phyloP scores from a whole-genome alignment of 2,113 vertebrate species.

The Corythornis vintsioides region DNA sequence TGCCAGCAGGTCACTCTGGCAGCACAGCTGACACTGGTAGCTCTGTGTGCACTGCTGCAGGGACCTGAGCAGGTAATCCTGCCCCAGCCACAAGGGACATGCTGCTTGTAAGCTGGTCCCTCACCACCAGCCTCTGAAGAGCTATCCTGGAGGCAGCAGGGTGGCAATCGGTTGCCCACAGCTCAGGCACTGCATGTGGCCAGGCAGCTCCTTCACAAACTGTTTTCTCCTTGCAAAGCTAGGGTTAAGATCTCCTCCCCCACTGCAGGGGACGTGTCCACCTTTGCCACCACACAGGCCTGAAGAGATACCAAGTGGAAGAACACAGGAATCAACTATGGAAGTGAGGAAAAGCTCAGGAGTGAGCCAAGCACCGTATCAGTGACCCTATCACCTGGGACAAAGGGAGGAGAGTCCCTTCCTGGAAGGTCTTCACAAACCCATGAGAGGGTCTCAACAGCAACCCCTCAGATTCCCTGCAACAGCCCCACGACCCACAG shows the following conservation, averaged over 20 bases:
- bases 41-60: not conserved
- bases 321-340: not conserved
- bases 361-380: not conserved
- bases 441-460: not conserved
- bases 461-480: not conserved
- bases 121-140: not conserved
- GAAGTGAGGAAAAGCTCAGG: not conserved
- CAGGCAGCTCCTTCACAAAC: not conserved
- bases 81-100: accelerated
- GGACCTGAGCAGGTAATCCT: not conserved
- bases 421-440: not conserved
- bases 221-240: not conserved
- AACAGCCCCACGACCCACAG: not conserved
- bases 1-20: not conserved
- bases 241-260: not conserved
- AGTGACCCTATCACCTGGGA: too few relatives aligned
- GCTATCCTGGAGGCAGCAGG: not conserved
- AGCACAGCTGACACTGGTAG: not conserved
- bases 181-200: not conserved
- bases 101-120: not conserved
- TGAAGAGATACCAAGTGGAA: not conserved
- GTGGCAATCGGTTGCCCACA: not conserved
- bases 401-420: not conserved
- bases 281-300: not conserved
- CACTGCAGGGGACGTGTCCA: accelerated